Conservation (phyloP, 1,140 invertebrate species). For the Drosophila prosaltans region DNA sequence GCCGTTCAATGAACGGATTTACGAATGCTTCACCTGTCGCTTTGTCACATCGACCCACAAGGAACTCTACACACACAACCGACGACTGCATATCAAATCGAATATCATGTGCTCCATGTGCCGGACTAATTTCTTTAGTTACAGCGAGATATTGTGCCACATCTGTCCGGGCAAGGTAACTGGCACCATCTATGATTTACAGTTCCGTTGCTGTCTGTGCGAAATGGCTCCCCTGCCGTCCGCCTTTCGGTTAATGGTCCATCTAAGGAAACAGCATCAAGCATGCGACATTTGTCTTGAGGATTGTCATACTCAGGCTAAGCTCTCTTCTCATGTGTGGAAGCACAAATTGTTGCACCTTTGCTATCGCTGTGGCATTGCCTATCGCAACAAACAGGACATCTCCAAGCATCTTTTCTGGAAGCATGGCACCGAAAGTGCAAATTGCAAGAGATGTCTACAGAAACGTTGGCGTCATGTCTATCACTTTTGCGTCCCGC, state of each 20-base stretch:
- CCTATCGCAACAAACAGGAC: slow-evolving; percentile 93
- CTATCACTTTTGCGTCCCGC: slow-evolving; percentile 94
- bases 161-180: slow-evolving; percentile 90
- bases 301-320: slow-evolving; percentile 88
- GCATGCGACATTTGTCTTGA: slow-evolving; percentile 93
- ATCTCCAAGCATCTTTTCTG: slow-evolving; percentile 94
- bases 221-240: slow-evolving; percentile 89
- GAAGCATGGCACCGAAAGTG: slow-evolving; percentile 95
- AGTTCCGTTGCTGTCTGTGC: slow-evolving; percentile 90
- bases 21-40: slow-evolving; percentile 93
- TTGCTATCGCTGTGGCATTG: slow-evolving; percentile 92
- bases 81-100: slow-evolving; percentile 92
- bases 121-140: slow-evolving; percentile 92
- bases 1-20: slow-evolving; percentile 84
- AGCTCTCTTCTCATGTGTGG: slow-evolving; percentile 92
- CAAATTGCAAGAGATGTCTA: slow-evolving; percentile 91
- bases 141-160: slow-evolving; percentile 92
- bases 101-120: slow-evolving; percentile 92
- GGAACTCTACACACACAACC: slow-evolving; percentile 92
- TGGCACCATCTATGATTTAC: slow-evolving; percentile 84
- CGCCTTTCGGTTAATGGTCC: slow-evolving; percentile 93
- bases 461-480: slow-evolving; percentile 95
- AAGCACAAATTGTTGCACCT: slow-evolving; percentile 93
- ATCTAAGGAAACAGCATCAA: slow-evolving; percentile 91
- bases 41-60: slow-evolving; percentile 90